These are phyloP conservation scores for Protobothrops mucrosquamatus DNA, from an alignment of 2,113 vertebrate species.

Conservation along the genomic window DNA sequence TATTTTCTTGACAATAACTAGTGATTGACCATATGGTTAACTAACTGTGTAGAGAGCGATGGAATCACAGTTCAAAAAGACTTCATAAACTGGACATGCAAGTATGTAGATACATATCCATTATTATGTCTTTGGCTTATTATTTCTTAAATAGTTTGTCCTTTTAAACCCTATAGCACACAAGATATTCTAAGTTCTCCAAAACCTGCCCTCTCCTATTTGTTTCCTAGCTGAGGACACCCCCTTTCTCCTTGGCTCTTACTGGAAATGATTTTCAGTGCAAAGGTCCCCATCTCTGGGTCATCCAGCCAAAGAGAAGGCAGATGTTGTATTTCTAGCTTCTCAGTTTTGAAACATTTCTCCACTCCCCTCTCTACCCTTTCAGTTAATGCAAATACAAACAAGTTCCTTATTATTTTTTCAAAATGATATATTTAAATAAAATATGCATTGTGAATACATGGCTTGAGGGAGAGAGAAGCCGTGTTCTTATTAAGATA, in stretches of 20 bases:
- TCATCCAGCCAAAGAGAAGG: slow-evolving; percentile 37
- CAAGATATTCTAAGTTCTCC: slow-evolving; percentile 21
- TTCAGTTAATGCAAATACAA: slow-evolving; percentile 34
- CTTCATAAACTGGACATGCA: neutral
- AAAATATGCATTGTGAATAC: slow-evolving; percentile 17
- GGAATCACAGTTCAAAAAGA: neutral
- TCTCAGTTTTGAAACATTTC: slow-evolving; percentile 43
- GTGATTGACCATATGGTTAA: neutral
- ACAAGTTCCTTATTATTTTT: slow-evolving; percentile 43
- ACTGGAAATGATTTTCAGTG: slow-evolving; percentile 66
- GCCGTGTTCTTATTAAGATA: neutral
- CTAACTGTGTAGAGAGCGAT: slow-evolving; percentile 1
- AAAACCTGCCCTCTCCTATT: slow-evolving; percentile 2
- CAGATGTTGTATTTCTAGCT: slow-evolving; percentile 24
- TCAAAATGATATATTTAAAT: slow-evolving; percentile 32
- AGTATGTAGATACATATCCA: neutral
- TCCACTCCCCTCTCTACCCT: slow-evolving; percentile 28
- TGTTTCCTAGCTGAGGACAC: slow-evolving; percentile 36
- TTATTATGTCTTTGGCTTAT: neutral
- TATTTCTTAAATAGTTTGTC: neutral
- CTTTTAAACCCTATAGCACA: neutral
- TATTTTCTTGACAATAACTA: neutral
- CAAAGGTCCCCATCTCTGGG: slow-evolving; percentile 43
- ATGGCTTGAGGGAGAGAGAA: neutral
- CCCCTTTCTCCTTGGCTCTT: slow-evolving; percentile 31